Base-by-base conservation (phyloP, 1,140 invertebrate genomes). In the Drosophila novamexicana region DNA sequence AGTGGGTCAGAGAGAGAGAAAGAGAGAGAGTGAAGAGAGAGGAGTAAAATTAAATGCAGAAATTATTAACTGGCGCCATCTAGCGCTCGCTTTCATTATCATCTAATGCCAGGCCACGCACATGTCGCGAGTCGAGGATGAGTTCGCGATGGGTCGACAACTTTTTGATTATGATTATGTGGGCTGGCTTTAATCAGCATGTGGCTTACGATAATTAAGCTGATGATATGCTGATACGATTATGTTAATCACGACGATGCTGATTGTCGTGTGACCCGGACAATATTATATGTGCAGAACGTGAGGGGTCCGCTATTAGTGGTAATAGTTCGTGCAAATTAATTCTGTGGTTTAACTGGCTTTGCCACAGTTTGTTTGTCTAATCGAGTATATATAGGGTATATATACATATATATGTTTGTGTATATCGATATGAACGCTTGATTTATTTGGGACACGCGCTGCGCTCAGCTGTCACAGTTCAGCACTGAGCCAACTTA, bases 111-210 rank as follows among this genome's bases (percentile, higher is more conserved):
- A 54, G 32, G 53, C 34, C 68, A 40, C 64, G 44, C 53, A 52
- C 47, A 34, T 57, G 22, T 49, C 44, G 57, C 69, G 53, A 37
- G 50, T 40, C n/a, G 37, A 5, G 10, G 32, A 1, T 7, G 52
- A 40, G 58, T 32, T 56, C 29, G 62, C 32, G 16, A 67, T 29
- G 56, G 65, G 57, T 74, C 70, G 70, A 68, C 70, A 73, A 73
- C 70, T 73, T 73, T 73, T 68, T 73, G 70, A 73, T 73, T 73
- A 73, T 75, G 71, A 69, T 75, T 75, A 69, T 74, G 65, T 62
- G 66, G 57, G 57, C 52, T 49, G 54, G 40, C 57, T 49, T 69
- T 63, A 75, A 75, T 63, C 71, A 69, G 66, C 52, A 70, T 68
- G 66, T 63, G 71, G 71, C 66, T 70, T 69, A 69, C 57, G 58